Base-by-base conservation (phyloP, 2,113 vertebrate genomes). In the Xenotilapia caudafasciata region DNA sequence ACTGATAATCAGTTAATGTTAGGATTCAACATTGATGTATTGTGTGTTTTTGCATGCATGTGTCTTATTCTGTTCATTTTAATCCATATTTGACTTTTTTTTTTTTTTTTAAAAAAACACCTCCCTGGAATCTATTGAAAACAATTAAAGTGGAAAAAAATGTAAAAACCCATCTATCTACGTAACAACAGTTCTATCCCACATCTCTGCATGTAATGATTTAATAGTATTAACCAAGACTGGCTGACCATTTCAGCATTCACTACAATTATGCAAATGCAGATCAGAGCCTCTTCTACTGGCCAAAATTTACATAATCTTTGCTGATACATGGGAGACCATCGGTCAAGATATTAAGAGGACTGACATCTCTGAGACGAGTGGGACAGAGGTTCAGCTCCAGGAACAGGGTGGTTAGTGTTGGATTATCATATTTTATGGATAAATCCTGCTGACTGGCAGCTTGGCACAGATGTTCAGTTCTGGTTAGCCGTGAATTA, bases 231-330 rank as follows among this genome's bases (percentile, higher is more conserved):
- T 90, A 77, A 82, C 58, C 33, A 83, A 79, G 45, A 82, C 14
- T 62, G 56, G 45, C 38, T 86, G 60, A 84, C 38, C 28, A 79
- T 84, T 73, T 88, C 53, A 83, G 45, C 9, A 4, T 38, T 75
- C 10, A 40, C 26, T 2, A 6, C 58, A 90, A 90, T 93, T 88
- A 91, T 89, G 91, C 62, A 93, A 91, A 94, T 83, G 28, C 33
- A 51, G 70, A 84, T 81, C 83, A 77, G 17, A n/a, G 81, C 14
- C 42, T 84, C 56, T 79, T 79, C 73, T 58, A 65, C 84, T 6
- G 81, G 87, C 83, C 77, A 84, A 28, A 73, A 94, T 94, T 91
- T 86, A 26, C 93, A 94, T 94, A 95, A 94, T 94, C 90, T 82
- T 35, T 17, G 15, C 42, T 79, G 38, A 75, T 55, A 56, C 68